These are phyloP conservation scores for Alviniconcha strummeri DNA, from an alignment of 2,888 invertebrate genomes.

Conservation along the genomic window DNA sequence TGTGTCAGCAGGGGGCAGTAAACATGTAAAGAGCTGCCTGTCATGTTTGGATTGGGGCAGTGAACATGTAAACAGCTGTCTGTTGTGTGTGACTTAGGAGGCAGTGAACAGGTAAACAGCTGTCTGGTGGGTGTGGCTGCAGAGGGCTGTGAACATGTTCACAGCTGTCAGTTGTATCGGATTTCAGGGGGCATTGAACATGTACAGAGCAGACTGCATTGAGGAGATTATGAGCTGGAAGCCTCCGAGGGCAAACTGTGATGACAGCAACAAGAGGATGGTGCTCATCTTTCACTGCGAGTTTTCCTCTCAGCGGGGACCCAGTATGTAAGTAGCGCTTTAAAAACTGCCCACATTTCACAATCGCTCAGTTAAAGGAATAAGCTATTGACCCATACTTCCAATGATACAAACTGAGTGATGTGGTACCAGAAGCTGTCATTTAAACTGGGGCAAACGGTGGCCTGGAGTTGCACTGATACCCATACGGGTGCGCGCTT, in stretches of 20 bases:
- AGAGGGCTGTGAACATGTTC: too few species aligned
- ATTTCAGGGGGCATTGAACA: constrained; percentile 33
- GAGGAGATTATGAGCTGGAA: constrained; percentile 33
- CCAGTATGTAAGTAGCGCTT: constrained; percentile 85
- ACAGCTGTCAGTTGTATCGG: too few species aligned
- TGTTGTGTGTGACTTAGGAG: too few species aligned
- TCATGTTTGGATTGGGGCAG: too few species aligned
- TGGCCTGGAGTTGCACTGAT: too few species aligned
- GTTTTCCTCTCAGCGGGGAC: constrained; percentile 96
- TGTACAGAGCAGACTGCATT: constrained; percentile 35
- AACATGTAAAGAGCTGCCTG: too few species aligned
- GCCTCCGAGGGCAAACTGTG: background rate
- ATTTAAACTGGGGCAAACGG: too few species aligned
- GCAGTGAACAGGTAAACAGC: too few species aligned
- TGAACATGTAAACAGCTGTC: too few species aligned
- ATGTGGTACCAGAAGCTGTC: constrained; percentile 42
- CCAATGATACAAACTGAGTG: background rate
- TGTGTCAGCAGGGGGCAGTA: too few species aligned
- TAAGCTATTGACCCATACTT: background rate
- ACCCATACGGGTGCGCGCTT: too few species aligned
- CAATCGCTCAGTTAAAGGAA: too few species aligned
- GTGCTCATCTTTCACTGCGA: constrained; percentile 97
- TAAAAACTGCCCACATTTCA: background rate
- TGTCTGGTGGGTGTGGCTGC: background rate
- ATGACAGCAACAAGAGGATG: constrained; percentile 73